Conservation (phyloP, 2,797 vertebrate genomes). For the Pangasius macronema region DNA sequence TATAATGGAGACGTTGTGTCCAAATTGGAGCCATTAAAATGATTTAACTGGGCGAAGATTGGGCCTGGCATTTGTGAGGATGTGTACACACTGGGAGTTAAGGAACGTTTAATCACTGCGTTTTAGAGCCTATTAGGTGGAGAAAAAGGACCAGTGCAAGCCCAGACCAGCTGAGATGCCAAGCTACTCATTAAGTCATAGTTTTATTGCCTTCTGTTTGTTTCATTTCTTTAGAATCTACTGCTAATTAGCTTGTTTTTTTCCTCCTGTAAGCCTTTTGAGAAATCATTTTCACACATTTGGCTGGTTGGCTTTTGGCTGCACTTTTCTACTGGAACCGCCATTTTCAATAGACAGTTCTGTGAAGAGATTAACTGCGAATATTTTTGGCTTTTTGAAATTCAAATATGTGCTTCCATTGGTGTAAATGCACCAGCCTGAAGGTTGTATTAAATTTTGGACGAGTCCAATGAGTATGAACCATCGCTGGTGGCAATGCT, state of each 20-base stretch:
- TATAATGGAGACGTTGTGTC: slow-evolving; percentile 84
- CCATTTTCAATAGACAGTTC: neutral
- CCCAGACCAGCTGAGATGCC: slow-evolving; percentile 64
- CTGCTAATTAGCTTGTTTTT: slow-evolving; percentile 51
- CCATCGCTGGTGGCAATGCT: neutral
- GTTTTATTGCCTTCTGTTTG: slow-evolving; percentile 58
- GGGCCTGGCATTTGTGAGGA: slow-evolving; percentile 82
- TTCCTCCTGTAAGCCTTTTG: slow-evolving; percentile 41
- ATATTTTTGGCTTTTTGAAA: neutral
- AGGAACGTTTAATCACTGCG: slow-evolving; percentile 79
- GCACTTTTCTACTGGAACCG: slow-evolving; percentile 16
- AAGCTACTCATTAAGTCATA: slow-evolving; percentile 70
- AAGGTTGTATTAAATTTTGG: slow-evolving; percentile 1
- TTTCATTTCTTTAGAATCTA: slow-evolving; percentile 55
- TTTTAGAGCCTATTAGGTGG: slow-evolving; percentile 76
- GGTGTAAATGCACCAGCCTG: neutral
- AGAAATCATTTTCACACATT: slow-evolving; percentile 47
- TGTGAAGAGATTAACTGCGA: slow-evolving; percentile 9
- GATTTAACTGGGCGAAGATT: slow-evolving; percentile 84
- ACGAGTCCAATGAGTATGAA: neutral
- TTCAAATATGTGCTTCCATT: neutral
- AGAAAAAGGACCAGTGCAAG: slow-evolving; percentile 65
- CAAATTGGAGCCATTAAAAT: slow-evolving; percentile 86
- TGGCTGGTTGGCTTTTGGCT: slow-evolving; percentile 16
- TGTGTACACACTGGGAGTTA: slow-evolving; percentile 80